These are phyloP conservation scores for Emesis furor DNA, from an alignment of 2,888 invertebrate species.

Conservation along the genomic window DNA sequence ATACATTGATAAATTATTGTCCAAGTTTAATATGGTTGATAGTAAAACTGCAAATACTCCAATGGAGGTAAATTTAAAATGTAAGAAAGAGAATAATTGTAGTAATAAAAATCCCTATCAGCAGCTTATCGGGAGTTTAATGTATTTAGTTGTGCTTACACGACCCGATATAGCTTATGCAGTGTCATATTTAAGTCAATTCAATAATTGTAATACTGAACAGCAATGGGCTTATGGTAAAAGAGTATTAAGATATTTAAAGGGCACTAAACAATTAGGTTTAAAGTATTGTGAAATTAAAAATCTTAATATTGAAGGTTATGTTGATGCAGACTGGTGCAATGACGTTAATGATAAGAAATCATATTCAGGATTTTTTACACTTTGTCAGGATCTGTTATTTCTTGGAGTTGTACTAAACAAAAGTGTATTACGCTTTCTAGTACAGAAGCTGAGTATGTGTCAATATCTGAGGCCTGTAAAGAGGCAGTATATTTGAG, in stretches of 20 bases:
- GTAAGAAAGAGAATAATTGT: conserved; percentile 31
- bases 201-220: conserved; percentile 33
- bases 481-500: no score
- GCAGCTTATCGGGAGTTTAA: conserved; percentile 28
- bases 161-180: conserved; percentile 28
- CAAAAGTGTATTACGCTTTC: no score
- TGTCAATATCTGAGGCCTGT: no score
- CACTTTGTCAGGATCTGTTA: conserved; percentile 6
- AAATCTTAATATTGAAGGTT: not conserved
- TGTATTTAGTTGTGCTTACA: conserved; percentile 33
- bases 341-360: not conserved
- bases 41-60: conserved; percentile 34
- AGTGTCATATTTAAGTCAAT: conserved; percentile 40
- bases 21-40: conserved; percentile 23
- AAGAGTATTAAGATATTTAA: no score
- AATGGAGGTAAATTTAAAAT: conserved; percentile 31
- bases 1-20: conserved; percentile 30
- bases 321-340: no score
- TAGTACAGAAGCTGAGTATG: not conserved
- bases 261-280: not conserved
- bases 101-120: conserved; percentile 28
- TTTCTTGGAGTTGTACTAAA: no score
- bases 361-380: conserved; percentile 44
- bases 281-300: conserved; percentile 25
- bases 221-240: no score